A percentile compares a stretch with the other conserved stretches of the same genome.
Conservation (phyloP, 1,140 invertebrate species). For the Drosophila rhopaloa region DNA sequence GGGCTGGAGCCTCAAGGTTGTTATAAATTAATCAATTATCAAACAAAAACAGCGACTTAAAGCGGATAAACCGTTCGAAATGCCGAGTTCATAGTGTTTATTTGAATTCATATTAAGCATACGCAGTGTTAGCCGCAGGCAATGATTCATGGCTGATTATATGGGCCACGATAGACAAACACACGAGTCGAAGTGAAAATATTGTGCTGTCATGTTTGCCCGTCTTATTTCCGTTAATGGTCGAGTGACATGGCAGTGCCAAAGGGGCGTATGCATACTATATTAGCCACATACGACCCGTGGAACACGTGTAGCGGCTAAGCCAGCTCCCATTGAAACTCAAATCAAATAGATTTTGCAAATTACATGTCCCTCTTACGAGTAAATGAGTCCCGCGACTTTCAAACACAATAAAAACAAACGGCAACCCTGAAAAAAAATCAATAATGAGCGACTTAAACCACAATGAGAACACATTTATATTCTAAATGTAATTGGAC, state of each 20-base stretch:
- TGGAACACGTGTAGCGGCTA: background rate
- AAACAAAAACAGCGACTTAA: slow-evolving; percentile 13
- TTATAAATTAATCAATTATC: slow-evolving; percentile 36
- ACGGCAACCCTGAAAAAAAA: slow-evolving; percentile 4
- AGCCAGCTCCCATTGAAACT: slow-evolving; percentile 9
- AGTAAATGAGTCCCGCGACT: slow-evolving; percentile 10
- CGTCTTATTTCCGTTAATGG: slow-evolving; percentile 36
- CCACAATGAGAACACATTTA: too few species aligned
- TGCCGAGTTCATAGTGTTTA: background rate
- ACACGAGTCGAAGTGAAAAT: slow-evolving; percentile 11
- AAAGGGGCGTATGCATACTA: slow-evolving; percentile 34
- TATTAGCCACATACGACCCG: slow-evolving; percentile 27
- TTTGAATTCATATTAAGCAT: slow-evolving; percentile 22
- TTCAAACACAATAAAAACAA: slow-evolving; percentile 5
- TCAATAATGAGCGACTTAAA: slow-evolving; percentile 16
- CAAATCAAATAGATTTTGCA: slow-evolving; percentile 49
- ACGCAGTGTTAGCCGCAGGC: slow-evolving; percentile 18
- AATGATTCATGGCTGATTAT: slow-evolving; percentile 19
- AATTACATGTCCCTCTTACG: slow-evolving; percentile 46
- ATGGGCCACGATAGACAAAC: slow-evolving; percentile 17
- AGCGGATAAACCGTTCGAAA: background rate
- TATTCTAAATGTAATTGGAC: too few species aligned
- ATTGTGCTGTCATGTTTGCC: slow-evolving; percentile 20
- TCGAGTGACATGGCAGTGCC: slow-evolving; percentile 48
- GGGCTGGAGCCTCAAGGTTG: slow-evolving; percentile 60